These are phyloP conservation scores for Calonectris borealis DNA, from an alignment of 2,113 vertebrate species.

Conservation along the genomic window DNA sequence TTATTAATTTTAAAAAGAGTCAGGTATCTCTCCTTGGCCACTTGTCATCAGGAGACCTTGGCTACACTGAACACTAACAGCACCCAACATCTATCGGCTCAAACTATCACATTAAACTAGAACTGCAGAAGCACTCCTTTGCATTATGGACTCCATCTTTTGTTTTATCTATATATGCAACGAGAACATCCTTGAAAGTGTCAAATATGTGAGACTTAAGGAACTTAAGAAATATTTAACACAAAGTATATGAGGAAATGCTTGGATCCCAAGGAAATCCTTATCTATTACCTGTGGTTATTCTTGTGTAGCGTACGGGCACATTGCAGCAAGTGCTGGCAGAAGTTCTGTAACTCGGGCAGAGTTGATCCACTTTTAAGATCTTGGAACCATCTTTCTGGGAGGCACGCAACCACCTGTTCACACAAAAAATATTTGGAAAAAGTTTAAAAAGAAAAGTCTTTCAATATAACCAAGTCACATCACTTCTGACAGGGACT, in stretches of 20 bases:
- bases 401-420: slow-evolving; percentile 81
- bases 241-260: neutral
- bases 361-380: slow-evolving; percentile 70
- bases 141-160: neutral
- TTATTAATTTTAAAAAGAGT: neutral
- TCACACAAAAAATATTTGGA: neutral
- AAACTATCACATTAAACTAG: neutral
- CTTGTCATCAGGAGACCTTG: neutral
- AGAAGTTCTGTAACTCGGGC: slow-evolving; percentile 83
- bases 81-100: neutral
- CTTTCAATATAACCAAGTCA: neutral
- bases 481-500: neutral
- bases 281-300: slow-evolving; percentile 59
- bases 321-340: slow-evolving; percentile 80
- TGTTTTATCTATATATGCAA: neutral
- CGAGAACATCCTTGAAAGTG: neutral
- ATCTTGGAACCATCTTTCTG: slow-evolving; percentile 82
- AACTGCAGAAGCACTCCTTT: neutral
- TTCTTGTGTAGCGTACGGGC: slow-evolving; percentile 70
- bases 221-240: neutral
- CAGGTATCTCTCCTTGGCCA: neutral
- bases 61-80: neutral
- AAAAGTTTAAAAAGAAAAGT: neutral
- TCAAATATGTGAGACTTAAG: neutral
- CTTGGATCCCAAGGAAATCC: neutral